Conservation (phyloP, 2,797 vertebrate genomes). For the Rhabdophis nuchalis region DNA sequence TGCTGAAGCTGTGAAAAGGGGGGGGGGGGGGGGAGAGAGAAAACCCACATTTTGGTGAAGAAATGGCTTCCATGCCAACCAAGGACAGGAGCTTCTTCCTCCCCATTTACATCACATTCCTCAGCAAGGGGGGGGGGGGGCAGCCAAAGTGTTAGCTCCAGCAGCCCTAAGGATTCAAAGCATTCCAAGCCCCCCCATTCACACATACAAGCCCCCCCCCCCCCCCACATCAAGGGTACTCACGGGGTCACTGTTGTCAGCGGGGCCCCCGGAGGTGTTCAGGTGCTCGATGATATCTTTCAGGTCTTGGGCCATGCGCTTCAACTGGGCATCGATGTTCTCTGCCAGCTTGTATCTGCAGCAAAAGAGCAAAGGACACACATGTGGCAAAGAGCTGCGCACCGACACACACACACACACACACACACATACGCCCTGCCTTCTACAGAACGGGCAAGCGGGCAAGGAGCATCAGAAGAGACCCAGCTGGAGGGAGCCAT, state of each 20-base stretch:
- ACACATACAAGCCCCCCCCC: too few relatives aligned
- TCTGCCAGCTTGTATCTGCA: constrained; percentile 87
- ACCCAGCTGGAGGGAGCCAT: too few relatives aligned
- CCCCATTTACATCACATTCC: neutral
- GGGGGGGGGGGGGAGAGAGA: constrained; percentile 5
- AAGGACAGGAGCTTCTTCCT: neutral
- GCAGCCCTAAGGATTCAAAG: neutral
- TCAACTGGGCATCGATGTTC: constrained; percentile 88
- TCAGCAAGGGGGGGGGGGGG: neutral
- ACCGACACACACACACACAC: too few relatives aligned
- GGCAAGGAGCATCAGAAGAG: neutral
- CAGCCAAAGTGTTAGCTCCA: neutral
- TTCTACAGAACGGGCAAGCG: neutral
- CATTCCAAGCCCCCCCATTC: too few relatives aligned
- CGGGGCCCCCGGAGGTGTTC: constrained; percentile 80
- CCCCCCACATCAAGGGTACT: constrained; percentile 29
- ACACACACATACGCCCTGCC: too few relatives aligned
- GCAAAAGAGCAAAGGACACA: neutral
- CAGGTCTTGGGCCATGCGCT: constrained; percentile 90
- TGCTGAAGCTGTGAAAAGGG: constrained; percentile 79
- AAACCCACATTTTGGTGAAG: constrained; percentile 6
- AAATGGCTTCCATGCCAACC: neutral
- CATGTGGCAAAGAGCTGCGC: neutral
- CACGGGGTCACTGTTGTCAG: constrained; percentile 83
- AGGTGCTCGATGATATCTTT: constrained; percentile 88